A percentile compares a stretch with the other conserved stretches of the same genome.
Evolutionary conservation across 30 jellyfish, hydroid and myxozoan genomes (phyloP).

Genomic region (Mastigias papua): DNA sequence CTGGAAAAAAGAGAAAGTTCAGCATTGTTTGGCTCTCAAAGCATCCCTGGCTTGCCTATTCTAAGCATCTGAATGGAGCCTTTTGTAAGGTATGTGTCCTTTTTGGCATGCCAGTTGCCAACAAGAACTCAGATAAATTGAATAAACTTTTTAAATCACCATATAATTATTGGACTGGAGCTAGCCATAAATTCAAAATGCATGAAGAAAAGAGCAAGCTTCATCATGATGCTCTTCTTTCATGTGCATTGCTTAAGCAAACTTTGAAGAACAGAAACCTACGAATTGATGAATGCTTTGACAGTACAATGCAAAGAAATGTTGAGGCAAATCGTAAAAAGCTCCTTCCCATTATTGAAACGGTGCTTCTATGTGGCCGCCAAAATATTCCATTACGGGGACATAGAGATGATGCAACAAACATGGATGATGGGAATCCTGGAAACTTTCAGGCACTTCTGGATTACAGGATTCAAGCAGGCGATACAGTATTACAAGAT

Average conservation of each 20-base stretch:
- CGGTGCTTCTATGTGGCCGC: conserved; percentile 46
- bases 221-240: conserved; percentile 5
- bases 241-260: neutral
- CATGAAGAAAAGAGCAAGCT: conserved; percentile 29
- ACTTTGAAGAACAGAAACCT: neutral
- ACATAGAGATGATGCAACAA: conserved; percentile 60
- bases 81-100: conserved; percentile 39
- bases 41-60: conserved; percentile 50
- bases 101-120: conserved; percentile 38
- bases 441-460: conserved; percentile 80
- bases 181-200: neutral
- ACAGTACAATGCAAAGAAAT: neutral
- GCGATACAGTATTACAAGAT: conserved; percentile 54
- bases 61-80: conserved; percentile 46
- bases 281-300: neutral
- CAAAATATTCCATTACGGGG: conserved; percentile 46
- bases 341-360: conserved; percentile 10
- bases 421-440: conserved; percentile 36
- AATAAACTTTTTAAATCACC: neutral
- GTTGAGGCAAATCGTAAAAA: neutral
- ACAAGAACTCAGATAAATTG: conserved; percentile 23
- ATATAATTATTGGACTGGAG: conserved; percentile 19
- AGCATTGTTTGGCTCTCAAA: conserved; percentile 5
- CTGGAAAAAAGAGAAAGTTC: conserved; percentile 33
- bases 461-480: conserved; percentile 57